These are phyloP conservation scores for Carlito syrichta DNA, from an alignment of 2,113 vertebrate genomes.

Conservation along the genomic window DNA sequence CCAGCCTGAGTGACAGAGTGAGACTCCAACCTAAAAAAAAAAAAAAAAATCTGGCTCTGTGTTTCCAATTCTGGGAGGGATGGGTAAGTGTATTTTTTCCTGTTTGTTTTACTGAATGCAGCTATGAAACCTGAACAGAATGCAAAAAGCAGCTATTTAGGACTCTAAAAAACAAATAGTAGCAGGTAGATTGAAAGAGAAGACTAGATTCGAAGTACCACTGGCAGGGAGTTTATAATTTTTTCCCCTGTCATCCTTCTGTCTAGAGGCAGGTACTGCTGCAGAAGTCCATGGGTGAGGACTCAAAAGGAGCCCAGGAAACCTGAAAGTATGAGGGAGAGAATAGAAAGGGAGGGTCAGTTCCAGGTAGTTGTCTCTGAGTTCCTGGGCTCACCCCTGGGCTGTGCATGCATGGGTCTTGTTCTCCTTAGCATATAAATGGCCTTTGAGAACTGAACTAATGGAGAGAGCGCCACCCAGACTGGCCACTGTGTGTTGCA, in stretches of 20 bases:
- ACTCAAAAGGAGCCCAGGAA: background rate
- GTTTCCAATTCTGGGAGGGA: background rate
- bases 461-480: background rate
- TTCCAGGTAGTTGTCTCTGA: background rate
- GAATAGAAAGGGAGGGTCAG: background rate
- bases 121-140: background rate
- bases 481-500: background rate
- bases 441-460: background rate
- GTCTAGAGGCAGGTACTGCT: background rate
- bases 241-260: background rate
- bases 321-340: background rate
- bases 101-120: background rate
- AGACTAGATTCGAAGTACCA: background rate
- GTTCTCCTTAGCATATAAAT: background rate
- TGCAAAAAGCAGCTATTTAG: background rate
- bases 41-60: background rate
- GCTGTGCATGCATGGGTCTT: background rate
- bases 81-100: background rate
- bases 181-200: background rate
- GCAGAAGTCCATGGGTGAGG: background rate
- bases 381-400: background rate
- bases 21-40: too few species aligned
- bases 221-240: background rate
- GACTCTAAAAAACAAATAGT: background rate
- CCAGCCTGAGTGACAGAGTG: too few species aligned